These are phyloP conservation scores for Physeter macrocephalus DNA, from an alignment of 2,113 vertebrate species.

Conservation along the genomic window DNA sequence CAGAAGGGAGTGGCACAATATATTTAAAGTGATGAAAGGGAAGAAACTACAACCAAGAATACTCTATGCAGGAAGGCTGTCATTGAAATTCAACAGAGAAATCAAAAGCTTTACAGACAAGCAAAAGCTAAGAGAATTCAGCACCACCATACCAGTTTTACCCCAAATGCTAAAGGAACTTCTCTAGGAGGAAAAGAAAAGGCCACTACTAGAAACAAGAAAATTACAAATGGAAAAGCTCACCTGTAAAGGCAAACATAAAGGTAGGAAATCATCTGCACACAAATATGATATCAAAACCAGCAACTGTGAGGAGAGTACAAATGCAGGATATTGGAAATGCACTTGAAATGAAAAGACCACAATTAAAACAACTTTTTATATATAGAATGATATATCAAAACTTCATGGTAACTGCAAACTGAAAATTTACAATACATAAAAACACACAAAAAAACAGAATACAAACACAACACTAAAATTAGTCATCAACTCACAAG, in stretches of 20 bases:
- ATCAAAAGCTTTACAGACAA: not conserved
- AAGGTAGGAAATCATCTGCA: not conserved
- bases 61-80: not conserved
- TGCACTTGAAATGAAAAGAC: not conserved
- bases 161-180: not conserved
- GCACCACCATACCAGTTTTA: not conserved
- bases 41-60: fast-evolving
- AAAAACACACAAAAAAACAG: too few relatives aligned
- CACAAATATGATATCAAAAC: too few relatives aligned
- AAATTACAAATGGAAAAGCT: not conserved
- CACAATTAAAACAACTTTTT: not conserved
- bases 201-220: not conserved
- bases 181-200: not conserved
- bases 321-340: not conserved
- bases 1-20: not conserved
- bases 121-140: not conserved
- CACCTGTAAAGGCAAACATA: not conserved
- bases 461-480: too few relatives aligned
- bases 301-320: not conserved
- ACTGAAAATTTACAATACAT: too few relatives aligned
- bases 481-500: too few relatives aligned
- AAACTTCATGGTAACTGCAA: too few relatives aligned
- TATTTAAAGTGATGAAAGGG: not conserved
- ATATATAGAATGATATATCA: not conserved
- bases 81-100: not conserved